phyloP scores from a whole-genome alignment of 2,797 vertebrate genomes.

The Astyanax mexicanus region DNA sequence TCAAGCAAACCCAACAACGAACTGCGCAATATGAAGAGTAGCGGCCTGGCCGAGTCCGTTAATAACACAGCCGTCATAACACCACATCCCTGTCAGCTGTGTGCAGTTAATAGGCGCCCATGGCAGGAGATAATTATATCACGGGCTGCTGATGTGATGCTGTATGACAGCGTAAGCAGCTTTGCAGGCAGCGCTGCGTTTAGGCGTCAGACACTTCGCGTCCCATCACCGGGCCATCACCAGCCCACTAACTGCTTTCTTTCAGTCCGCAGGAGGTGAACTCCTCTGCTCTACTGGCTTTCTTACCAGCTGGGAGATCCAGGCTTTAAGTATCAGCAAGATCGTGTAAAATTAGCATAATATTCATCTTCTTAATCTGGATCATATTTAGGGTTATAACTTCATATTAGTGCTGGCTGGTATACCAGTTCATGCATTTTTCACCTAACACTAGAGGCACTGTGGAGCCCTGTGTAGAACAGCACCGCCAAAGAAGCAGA shows the following conservation, averaged over 20 bases:
- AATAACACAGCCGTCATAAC: slow-evolving; percentile 38
- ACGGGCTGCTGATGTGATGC: slow-evolving; percentile 16
- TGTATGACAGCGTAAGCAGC: slow-evolving; percentile 34
- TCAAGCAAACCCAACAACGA: background rate
- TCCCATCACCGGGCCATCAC: background rate
- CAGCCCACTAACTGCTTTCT: background rate
- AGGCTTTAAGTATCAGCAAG: background rate
- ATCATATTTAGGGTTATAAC: too few relatives aligned
- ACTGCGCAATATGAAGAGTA: background rate
- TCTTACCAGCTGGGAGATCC: too few relatives aligned
- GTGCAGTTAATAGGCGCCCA: slow-evolving; percentile 42
- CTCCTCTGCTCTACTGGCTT: background rate
- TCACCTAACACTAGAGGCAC: too few relatives aligned
- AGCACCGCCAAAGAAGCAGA: too few relatives aligned
- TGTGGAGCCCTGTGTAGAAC: too few relatives aligned
- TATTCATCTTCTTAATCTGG: too few relatives aligned
- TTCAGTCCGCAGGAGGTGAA: background rate
- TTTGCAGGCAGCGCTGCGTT: slow-evolving; percentile 34
- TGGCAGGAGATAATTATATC: slow-evolving; percentile 52
- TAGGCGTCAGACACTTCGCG: slow-evolving; percentile 35
- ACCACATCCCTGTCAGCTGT: slow-evolving; percentile 25
- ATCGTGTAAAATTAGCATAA: too few relatives aligned
- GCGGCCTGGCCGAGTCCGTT: slow-evolving; percentile 30
- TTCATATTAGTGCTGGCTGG: too few relatives aligned
- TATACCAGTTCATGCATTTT: too few relatives aligned